Base-by-base conservation (phyloP, 2,797 vertebrate species). In the Xenopus petersii region DNA sequence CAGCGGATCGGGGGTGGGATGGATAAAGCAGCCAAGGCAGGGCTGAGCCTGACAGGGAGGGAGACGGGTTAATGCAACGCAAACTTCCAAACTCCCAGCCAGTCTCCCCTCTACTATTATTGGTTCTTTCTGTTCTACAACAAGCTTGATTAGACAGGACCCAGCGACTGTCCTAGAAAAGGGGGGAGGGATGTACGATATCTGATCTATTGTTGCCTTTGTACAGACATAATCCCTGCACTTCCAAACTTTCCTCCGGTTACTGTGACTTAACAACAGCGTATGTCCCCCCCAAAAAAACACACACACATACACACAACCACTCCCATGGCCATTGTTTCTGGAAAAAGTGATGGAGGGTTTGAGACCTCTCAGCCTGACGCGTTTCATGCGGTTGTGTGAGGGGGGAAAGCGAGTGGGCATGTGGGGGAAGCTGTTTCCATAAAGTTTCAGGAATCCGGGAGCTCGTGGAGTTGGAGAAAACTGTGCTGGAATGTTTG, bases 401-500 rank as follows among this genome's bases (percentile, higher is more conserved):
- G 36, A 42, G 36, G 36, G 36, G 5, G 6, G 4, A 30, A 4
- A 42, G 5, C 36, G 36, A 42, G 36, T 42, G 36, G 36, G 36
- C 36, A 42, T 42, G 36, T 30, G 36, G 36, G 36, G 36, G 36
- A 7, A 7, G 6, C 36, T 42, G 36, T 42, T 42, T 5, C 36
- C 36, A 42, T 42, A 42, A 42, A 42, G 36, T 51, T 10, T 51
- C 4, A 51, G 3, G 2, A 51, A 51, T 4, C 16, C 54, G 15
- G 15, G 15, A 56, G n/a, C 15, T 86, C 83, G 49, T 82, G 84
- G 86, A 67, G 68, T 60, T 70, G 82, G 81, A 88, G 86, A 86
- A 84, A 90, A 87, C 90, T 89, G 91, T 95, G 90, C 60, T 88
- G 94, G 93, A 95, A 95, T 94, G 92, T 83, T 54, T 74, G 65